Base-by-base conservation (phyloP, 2,888 invertebrate genomes). In the Polyommatus iphigenia region DNA sequence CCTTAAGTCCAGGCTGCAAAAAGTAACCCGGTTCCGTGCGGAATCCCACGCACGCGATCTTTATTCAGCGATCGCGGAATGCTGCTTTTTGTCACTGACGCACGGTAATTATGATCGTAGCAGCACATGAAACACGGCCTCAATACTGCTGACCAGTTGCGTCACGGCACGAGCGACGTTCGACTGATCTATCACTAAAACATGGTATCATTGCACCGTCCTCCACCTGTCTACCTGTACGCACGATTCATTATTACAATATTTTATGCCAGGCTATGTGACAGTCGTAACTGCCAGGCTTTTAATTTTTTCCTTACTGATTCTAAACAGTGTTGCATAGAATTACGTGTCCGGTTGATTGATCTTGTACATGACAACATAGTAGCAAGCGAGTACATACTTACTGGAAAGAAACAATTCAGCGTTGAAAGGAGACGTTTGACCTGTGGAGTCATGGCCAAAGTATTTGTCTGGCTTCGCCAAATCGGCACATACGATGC, bases 61-160 rank as follows among this genome's bases (percentile, higher is more conserved):
- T 84, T 82, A 79, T 87, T 83, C 81, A 82, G 80, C 83, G 82
- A 80, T 80, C 82, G 82, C 81, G 89, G 90, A 91, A 92, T 90
- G 90, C 84, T 81, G 85, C 82, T 89, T 91, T 90, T 91, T 90
- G 86, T 87, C 85, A 83, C 81, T 78, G 80, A 72, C 80, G 67
- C 67, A 67, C 67, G 84, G 85, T 85, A 83, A 85, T 85, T 87
- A 85, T 84, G 85, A 86, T 86, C 85, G 85, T 85, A 86, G 84
- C 83, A 82, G 82, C 81, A 83, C 80, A 80, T 81, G 80, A 81
- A 79, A 82, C 78, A 80, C 79, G 85, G 84, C 86, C 85, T 83
- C 85, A 80, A 86, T 87, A 84, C 83, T 32, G 78, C 36, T 77
- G 80, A 81, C 81, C 80, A 81, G 76, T 78, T 81, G 82, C 36